Evolutionary conservation across 23 tunicate genomes (phyloP), one percentile per base, ranked within the genome.

Genomic region (Clavelina lepadiformis): DNA sequence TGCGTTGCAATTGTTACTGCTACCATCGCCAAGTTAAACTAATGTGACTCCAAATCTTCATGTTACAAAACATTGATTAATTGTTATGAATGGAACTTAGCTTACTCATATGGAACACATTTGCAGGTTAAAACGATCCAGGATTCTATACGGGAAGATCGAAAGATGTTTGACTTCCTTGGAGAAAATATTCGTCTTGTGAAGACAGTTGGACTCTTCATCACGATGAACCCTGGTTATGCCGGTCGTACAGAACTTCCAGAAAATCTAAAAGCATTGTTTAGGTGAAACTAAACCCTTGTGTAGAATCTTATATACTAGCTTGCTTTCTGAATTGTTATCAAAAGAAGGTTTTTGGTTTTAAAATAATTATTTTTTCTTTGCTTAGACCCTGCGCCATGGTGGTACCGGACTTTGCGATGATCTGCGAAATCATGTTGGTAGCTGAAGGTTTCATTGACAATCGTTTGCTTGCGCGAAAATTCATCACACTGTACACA

Each of bases 141-240:
- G 78, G 98, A 91, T 77, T 92, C 98, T 24, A 91, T 91, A 72
- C 72, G 72, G 46, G 92, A 91, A 33, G 83, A 91, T 31, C 57
- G 69, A 38, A 65, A 69, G 2, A 77, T 61, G 78, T 91, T 91
- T 51, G 98, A 82, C 45, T 91, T 91, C 78, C 69, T 77, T 19
- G 98, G 98, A 11, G 98, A 91, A 67, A 61, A 83, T n/a, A 91
- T 91, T 38, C 64, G 68, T 24, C 56, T 91, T 2, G 98, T 91
- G 37, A 86, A 73, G 13, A 75, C 98, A 5, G 98, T 91, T 34
- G 98, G 98, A 38, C 73, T 91, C 28, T 91, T 91, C 72, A 91
- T 91, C 72, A 91, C 98, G 26, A 91, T 91, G 98, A 91, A 91
- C 61, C 98, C 98, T 20, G 98, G 98, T 21, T 91, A 91, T 66